Evolutionary conservation across 2,888 invertebrate species (phyloP), one percentile per base, ranked within the genome.

Genomic region (Campopleginae sp.): DNA sequence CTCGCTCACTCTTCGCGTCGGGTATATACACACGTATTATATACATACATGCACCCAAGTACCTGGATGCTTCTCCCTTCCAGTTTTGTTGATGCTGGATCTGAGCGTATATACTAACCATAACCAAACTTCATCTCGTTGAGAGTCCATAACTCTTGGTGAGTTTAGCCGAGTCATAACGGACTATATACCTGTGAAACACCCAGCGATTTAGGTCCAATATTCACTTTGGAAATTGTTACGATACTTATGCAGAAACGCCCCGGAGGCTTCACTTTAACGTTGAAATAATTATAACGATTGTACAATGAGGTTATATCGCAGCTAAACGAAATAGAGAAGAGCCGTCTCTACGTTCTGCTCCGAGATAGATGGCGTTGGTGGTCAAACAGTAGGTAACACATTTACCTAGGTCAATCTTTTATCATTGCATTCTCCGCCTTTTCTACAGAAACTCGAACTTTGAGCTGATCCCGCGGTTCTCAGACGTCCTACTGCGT

Each of bases 21-120:
- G 42, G 19, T 19, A 51, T 54, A 14, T 31, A 14, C 33, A 23
- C 2, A 33, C 19, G 23, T n/a, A 42, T 44, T 61, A 23, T 10
- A 46, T 31, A 33, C 23, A 42, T 44, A 38, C 61, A 33, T 54
- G 44, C 31, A 19, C 7, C 3, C 23, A 70, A 44, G n/a, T 76
- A 48, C 65, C 33, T 17, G 61, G 68, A 12, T 58, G 19, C 12
- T 31, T 58, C 72, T 44, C 54, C 14, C 71, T 74, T 75, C 68
- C 33, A 48, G 66, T 42, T 75, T 46, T 48, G 80, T 75, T 89
- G 86, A 88, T 87, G 70, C 86, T 85, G 65, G 86, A 89, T 71
- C 54, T 71, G 42, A 61, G n/a, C 31, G 65, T 70, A 58, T 63
- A 82, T 63, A 82, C 75, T 82, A 85, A 79, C 85, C 66, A 63